phyloP scores from a whole-genome alignment of 2,113 vertebrate species.

The Hylia prasina region DNA sequence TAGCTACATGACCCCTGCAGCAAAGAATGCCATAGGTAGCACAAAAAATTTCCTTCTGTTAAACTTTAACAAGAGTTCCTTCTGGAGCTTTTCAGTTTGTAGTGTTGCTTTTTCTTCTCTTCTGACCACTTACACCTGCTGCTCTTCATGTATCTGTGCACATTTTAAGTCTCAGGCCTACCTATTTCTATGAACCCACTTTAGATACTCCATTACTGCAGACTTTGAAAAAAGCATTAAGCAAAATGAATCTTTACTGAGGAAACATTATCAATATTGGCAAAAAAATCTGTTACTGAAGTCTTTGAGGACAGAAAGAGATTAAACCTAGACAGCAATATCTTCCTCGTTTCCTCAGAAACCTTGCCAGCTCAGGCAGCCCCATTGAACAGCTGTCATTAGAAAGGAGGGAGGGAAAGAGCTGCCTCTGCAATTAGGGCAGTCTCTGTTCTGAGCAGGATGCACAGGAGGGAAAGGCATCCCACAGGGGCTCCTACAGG shows the following conservation, averaged over 20 bases:
- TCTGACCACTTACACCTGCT: background rate
- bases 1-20: background rate
- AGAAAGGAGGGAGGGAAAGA: background rate
- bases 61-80: background rate
- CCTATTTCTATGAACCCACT: background rate
- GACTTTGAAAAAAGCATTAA: background rate
- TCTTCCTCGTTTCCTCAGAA: background rate
- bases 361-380: background rate
- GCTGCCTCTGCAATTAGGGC: background rate
- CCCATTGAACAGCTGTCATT: background rate
- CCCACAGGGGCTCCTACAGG: background rate
- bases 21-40: background rate
- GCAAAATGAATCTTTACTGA: background rate
- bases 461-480: background rate
- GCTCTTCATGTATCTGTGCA: background rate
- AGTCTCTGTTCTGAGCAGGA: background rate
- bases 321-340: background rate
- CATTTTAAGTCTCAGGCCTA: rapidly evolving
- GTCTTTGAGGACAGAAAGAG: background rate
- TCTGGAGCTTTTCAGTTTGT: background rate
- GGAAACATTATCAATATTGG: background rate
- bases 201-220: background rate
- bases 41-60: background rate
- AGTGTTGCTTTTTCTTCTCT: background rate
- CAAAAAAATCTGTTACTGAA: background rate